phyloP scores from a whole-genome alignment of 1,140 invertebrate species.

The Panulirus ornatus region DNA sequence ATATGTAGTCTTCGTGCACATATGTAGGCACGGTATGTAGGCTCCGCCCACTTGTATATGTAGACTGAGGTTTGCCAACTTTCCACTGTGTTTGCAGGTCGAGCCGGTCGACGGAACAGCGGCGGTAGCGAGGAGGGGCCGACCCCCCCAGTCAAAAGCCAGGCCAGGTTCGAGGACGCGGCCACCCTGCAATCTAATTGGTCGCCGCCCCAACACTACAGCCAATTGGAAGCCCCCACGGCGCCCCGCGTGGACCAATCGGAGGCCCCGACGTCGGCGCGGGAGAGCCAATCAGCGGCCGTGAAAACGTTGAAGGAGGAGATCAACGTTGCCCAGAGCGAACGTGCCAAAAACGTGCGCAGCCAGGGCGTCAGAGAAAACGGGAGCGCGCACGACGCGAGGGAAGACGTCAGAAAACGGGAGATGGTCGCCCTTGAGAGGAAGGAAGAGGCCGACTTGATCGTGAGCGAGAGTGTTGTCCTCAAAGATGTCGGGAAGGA shows the following conservation, averaged over 20 bases:
- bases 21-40: background rate
- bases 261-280: background rate
- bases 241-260: background rate
- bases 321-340: conserved; percentile 32
- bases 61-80: background rate
- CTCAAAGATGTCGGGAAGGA: conserved; percentile 53
- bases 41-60: background rate
- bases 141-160: background rate
- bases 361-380: conserved; percentile 24
- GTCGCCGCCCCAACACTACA: conserved; percentile 39
- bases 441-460: conserved; percentile 55
- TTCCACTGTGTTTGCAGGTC: conserved; percentile 14
- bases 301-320: conserved; percentile 57
- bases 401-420: background rate
- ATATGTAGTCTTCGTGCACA: background rate
- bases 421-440: conserved; percentile 26
- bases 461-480: conserved; percentile 64
- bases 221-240: background rate
- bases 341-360: conserved; percentile 12
- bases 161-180: conserved; percentile 40
- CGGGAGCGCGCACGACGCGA: background rate
- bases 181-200: conserved; percentile 56
- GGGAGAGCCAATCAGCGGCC: background rate
- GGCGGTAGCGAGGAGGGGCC: conserved; percentile 36
- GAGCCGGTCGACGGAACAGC: conserved; percentile 45